These are phyloP conservation scores for Antennarius maculatus DNA, from an alignment of 2,797 vertebrate species.

Conservation along the genomic window DNA sequence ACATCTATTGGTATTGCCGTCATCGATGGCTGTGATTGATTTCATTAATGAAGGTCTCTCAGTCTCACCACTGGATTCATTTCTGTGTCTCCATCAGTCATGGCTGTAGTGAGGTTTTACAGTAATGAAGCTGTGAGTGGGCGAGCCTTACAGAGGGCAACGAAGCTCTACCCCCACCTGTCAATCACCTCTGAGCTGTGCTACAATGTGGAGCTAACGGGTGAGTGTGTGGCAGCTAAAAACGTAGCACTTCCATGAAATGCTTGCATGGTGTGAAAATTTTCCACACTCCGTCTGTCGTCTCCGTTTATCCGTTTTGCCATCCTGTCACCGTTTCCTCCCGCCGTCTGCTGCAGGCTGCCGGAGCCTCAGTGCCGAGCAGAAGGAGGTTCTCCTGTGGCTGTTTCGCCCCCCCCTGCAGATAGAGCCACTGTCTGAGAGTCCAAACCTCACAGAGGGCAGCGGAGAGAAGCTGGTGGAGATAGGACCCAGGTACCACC, in stretches of 20 bases:
- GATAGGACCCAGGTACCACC: slow-evolving; percentile 86
- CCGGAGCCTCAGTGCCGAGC: slow-evolving; percentile 65
- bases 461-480: slow-evolving; percentile 84
- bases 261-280: too few relatives aligned
- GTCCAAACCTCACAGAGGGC: slow-evolving; percentile 76
- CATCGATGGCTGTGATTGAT: slow-evolving; percentile 3
- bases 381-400: slow-evolving; percentile 85
- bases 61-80: slow-evolving; percentile 6
- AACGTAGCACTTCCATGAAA: background rate
- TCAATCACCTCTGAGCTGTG: slow-evolving; percentile 77
- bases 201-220: slow-evolving; percentile 84
- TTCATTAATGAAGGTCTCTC: background rate
- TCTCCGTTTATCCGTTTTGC: background rate
- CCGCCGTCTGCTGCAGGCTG: slow-evolving; percentile 65
- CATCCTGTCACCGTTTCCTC: background rate
- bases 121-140: slow-evolving; percentile 69
- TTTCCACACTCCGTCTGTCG: background rate
- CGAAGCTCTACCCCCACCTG: slow-evolving; percentile 72
- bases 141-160: slow-evolving; percentile 67
- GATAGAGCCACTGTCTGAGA: slow-evolving; percentile 73
- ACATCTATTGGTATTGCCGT: background rate
- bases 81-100: slow-evolving; percentile 58
- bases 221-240: slow-evolving; percentile 57
- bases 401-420: slow-evolving; percentile 84
- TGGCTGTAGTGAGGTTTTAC: slow-evolving; percentile 82